Conservation (phyloP, 2,113 vertebrate species). For the Pholis gunnellus region DNA sequence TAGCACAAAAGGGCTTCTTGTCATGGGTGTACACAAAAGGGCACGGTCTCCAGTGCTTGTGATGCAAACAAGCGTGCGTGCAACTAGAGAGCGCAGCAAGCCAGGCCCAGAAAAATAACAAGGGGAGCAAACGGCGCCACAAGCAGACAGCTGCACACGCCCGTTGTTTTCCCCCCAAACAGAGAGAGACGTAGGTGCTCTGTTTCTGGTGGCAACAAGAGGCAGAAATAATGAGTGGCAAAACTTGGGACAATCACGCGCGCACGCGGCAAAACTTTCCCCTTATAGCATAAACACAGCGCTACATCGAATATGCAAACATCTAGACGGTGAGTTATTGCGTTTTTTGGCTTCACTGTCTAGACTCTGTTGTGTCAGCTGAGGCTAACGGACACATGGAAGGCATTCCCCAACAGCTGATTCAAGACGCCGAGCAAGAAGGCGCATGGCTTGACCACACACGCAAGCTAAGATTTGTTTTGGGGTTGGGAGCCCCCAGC, state of each 20-base stretch:
- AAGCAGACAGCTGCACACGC: slow-evolving; percentile 52
- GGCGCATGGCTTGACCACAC: slow-evolving; percentile 42
- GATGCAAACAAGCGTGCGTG: slow-evolving; percentile 66
- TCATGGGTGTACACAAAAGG: slow-evolving; percentile 57
- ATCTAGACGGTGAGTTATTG: slow-evolving; percentile 46
- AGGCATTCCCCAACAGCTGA: slow-evolving; percentile 63
- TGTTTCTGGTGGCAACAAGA: slow-evolving; percentile 42
- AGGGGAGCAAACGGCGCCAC: slow-evolving; percentile 39
- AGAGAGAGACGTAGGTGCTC: slow-evolving; percentile 25
- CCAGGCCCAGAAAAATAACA: slow-evolving; percentile 50
- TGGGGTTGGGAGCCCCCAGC: slow-evolving; percentile 49
- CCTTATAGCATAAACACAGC: slow-evolving; percentile 5
- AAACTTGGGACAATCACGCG: slow-evolving; percentile 12
- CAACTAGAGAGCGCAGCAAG: slow-evolving; percentile 24
- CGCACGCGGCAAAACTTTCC: slow-evolving; percentile 26
- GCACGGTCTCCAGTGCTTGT: slow-evolving; percentile 48
- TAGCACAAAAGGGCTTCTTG: slow-evolving; percentile 56
- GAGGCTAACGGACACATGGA: slow-evolving; percentile 58
- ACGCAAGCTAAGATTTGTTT: slow-evolving; percentile 40
- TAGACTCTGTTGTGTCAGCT: slow-evolving; percentile 65
- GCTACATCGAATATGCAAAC: slow-evolving; percentile 5
- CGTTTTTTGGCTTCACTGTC: slow-evolving; percentile 42
- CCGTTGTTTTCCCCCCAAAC: neutral
- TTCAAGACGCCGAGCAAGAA: slow-evolving; percentile 28
- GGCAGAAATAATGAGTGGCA: slow-evolving; percentile 47